Percentiles rank a stretch among this genome's conserved stretches.
phyloP scores from a whole-genome alignment of 1,140 invertebrate genomes.

The Harlomillsia oculata region DNA sequence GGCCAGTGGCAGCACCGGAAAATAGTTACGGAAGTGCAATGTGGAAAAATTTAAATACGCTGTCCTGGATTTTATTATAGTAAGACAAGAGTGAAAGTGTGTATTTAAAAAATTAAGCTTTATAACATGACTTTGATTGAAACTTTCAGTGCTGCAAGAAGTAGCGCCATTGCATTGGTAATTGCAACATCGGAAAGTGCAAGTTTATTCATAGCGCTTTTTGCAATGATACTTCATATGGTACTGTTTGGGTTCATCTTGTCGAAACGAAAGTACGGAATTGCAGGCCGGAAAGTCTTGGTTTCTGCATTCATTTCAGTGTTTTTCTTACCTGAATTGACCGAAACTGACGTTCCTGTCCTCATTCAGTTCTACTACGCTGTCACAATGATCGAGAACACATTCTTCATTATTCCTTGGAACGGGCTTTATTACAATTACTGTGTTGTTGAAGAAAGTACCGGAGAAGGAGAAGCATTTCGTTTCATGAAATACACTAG shows the following conservation, averaged over 20 bases:
- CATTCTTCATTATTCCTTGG: conserved; percentile 27
- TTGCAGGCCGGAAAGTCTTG: conserved; percentile 21
- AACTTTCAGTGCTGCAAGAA: background rate
- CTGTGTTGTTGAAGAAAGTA: background rate
- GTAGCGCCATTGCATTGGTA: conserved; percentile 12
- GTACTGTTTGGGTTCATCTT: conserved; percentile 18
- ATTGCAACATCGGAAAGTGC: conserved; percentile 5
- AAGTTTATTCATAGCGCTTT: background rate
- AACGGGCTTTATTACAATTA: conserved; percentile 11
- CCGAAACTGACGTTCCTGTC: background rate
- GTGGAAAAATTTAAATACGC: conserved; percentile 19
- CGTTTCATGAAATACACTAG: background rate
- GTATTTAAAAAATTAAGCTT: background rate
- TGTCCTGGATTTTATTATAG: conserved; percentile 31
- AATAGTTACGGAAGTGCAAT: background rate
- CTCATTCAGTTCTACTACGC: conserved; percentile 26
- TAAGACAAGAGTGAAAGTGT: conserved; percentile 4
- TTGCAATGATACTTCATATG: conserved; percentile 5
- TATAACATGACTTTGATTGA: background rate
- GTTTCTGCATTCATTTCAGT: conserved; percentile 26
- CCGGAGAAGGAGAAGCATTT: background rate
- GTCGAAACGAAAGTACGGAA: conserved; percentile 12
- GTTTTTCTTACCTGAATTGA: conserved; percentile 30
- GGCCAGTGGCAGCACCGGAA: conserved; percentile 19
- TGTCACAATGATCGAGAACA: conserved; percentile 18